phyloP scores from a whole-genome alignment of 2,888 invertebrate genomes.

The Eupithecia centaureata region DNA sequence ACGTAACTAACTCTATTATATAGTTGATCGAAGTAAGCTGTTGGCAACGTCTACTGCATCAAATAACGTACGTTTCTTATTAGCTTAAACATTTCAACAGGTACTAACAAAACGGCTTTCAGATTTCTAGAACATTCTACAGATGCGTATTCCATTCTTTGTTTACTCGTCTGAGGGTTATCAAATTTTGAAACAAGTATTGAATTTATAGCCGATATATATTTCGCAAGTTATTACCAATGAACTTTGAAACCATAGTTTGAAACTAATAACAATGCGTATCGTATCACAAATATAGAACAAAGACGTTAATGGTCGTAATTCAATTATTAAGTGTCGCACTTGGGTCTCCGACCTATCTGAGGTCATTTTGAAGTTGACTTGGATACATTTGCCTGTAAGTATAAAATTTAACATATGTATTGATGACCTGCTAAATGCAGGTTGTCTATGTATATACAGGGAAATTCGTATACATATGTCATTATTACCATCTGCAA shows the following conservation, averaged over 20 bases:
- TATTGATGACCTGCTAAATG: no score
- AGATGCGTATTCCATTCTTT: conserved; percentile 3
- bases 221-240: conserved; percentile 45
- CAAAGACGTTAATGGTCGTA: conserved; percentile 48
- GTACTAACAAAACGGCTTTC: conserved; percentile 6
- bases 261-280: conserved; percentile 34
- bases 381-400: background rate
- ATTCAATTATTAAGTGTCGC: conserved; percentile 43
- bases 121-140: conserved; percentile 16
- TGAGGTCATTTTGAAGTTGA: conserved; percentile 47
- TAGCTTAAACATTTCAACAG: conserved; percentile 13
- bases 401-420: no score
- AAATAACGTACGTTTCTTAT: conserved; percentile 12
- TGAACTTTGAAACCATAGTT: conserved; percentile 57
- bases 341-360: conserved; percentile 55
- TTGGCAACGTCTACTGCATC: conserved; percentile 16
- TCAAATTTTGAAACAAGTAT: conserved; percentile 11
- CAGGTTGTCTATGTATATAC: background rate
- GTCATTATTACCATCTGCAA: background rate
- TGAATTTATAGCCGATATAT: conserved; percentile 39
- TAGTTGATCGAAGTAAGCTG: background rate
- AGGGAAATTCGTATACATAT: no score
- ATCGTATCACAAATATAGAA: conserved; percentile 31
- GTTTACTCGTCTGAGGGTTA: conserved; percentile 11
- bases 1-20: background rate